Base-by-base conservation (phyloP, 2,797 vertebrate genomes). In the Buceros bicornis region DNA sequence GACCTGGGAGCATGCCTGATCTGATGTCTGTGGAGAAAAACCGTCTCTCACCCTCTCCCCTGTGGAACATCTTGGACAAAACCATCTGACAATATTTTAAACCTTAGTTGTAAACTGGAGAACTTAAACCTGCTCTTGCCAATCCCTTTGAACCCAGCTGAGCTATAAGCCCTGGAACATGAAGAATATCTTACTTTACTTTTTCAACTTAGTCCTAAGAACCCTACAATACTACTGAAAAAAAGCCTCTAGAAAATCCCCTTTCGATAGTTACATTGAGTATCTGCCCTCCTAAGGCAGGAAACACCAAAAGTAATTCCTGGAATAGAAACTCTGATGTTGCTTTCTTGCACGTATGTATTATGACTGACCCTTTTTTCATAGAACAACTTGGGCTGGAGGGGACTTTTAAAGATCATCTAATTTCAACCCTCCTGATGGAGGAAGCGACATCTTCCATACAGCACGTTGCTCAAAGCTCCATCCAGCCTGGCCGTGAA, bases 311-410 rank as follows among this genome's bases (percentile, higher is more conserved):
- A 89, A 69, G 31, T 26, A 72, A 76, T 40, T 13, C 26, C 18
- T 58, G 35, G 25, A 66, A 73, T 20, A 60, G 16, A 82, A 94
- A 69, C 20, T 42, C 22, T 25, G 5, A 70, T 24, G 60, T 17
- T 86, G 29, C 22, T 42, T 66, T 88, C 51, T 66, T 29, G 37
- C 6, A 45, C 3, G 11, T 5, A 42, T 0, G 2, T 21, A 19
- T 21, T 51, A 42, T 0, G 0, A 60, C 0, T 6, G 10, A 64
- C 3, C 3, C 37, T 24, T 81, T 40, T 40, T 40, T 40, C 37
- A 40, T 40, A 40, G 12, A 40, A 40, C 12, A 12, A 12, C 37
- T 40, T 40, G 37, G 37, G 37, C 37, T 40, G 37, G 37, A 40
- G 12, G 37, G 37, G 37, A 40, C 37, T 40, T 40, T 40, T 40